phyloP scores from a whole-genome alignment of 2,888 invertebrate species.

The Ophraella communa region DNA sequence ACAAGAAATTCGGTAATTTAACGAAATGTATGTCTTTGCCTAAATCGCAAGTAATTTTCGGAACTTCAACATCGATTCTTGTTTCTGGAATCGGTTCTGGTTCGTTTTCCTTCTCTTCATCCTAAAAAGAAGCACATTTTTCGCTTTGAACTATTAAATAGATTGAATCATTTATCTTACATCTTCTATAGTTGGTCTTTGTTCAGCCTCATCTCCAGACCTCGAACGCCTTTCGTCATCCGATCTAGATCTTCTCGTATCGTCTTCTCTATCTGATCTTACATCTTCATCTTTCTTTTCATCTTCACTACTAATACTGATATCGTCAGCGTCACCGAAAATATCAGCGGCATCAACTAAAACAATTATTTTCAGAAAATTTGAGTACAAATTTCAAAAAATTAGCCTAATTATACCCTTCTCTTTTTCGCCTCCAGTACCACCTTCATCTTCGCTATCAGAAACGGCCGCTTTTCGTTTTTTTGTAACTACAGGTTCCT shows the following conservation, averaged over 20 bases:
- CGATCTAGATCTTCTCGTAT: constrained; percentile 48
- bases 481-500: constrained; percentile 55
- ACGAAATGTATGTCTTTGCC: constrained; percentile 95
- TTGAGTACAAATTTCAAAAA: neutral
- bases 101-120: constrained; percentile 75
- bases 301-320: constrained; percentile 77
- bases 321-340: constrained; percentile 93
- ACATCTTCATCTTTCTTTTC: constrained; percentile 64
- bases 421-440: constrained; percentile 41
- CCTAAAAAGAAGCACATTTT: constrained; percentile 48
- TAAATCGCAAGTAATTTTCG: constrained; percentile 90
- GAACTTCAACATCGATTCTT: constrained; percentile 95
- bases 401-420: constrained; percentile 31
- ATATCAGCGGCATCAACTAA: constrained; percentile 80
- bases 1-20: constrained; percentile 97
- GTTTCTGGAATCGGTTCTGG: constrained; percentile 88
- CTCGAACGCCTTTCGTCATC: constrained; percentile 47
- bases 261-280: constrained; percentile 48
- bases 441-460: constrained; percentile 69
- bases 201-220: constrained; percentile 43
- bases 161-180: constrained; percentile 29
- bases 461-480: constrained; percentile 67
- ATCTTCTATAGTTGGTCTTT: constrained; percentile 42
- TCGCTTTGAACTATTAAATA: neutral
- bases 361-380: constrained; percentile 1